Evolutionary conservation across 2,888 invertebrate genomes (phyloP), one percentile per base, ranked within the genome.

Genomic region (Hypolimnas misippus): DNA sequence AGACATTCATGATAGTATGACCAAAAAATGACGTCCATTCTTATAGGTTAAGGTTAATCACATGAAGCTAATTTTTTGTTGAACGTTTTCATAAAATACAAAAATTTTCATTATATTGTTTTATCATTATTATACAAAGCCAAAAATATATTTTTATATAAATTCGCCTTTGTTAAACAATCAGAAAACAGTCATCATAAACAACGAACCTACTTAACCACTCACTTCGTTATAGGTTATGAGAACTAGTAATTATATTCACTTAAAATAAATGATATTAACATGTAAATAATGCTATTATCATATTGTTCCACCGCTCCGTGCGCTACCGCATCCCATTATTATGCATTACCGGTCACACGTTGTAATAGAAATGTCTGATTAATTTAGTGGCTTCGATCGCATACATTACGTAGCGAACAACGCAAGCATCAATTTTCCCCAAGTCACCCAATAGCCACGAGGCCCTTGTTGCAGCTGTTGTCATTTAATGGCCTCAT

Each of bases 401-500:
- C 25, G 35, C 54, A 40, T 49, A 57, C 42, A 53, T 46, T 58
- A 25, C 53, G 40, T 44, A 57, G 53, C 38, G 19, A 55, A 46
- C 38, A 49, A 40, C 31, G 50, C 33, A 21, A 35, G 54, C 57
- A 61, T 64, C 63, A 64, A 57, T 62, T 65, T 38, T 55, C 49
- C 29, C 54, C 50, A 58, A 65, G 63, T 61, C 57, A 61, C 55
- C 59, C 67, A 42, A 31, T 67, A 62, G 63, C 66, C 51, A 56
- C 57, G 58, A 61, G 57, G 69, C 63, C 59, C 64, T 64, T 57
- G 63, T 67, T 64, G 68, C 70, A 66, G 71, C 63, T 63, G 70
- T 67, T 73, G 74, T 75, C 74, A 68, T 78, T 83, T 84, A 84
- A 84, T 81, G 76, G 78, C 76, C 71, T 70, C 75, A 78, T 83